Evolutionary conservation across 2,797 vertebrate genomes (phyloP).

Genomic region (Eulemur coronatus): DNA sequence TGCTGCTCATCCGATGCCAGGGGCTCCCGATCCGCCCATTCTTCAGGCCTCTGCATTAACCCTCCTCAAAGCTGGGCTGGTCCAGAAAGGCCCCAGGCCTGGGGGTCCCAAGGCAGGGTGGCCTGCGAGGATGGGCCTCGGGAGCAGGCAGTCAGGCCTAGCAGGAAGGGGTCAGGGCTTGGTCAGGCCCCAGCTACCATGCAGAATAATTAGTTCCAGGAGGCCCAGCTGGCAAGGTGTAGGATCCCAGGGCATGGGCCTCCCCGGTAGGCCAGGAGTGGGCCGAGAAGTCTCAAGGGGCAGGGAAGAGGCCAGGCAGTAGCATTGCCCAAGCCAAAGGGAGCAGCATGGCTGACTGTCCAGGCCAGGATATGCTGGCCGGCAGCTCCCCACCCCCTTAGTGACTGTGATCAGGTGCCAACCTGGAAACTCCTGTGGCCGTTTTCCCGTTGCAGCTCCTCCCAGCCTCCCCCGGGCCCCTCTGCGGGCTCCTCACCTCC

Average conservation of each 20-base stretch:
- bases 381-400: neutral
- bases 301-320: neutral
- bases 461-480: rapidly evolving
- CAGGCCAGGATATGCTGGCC: neutral
- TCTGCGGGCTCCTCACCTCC: neutral
- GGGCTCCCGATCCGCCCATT: neutral
- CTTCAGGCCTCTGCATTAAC: neutral
- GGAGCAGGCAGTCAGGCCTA: neutral
- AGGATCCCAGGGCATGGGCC: neutral
- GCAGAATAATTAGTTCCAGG: neutral
- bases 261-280: neutral
- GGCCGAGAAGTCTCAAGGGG: neutral
- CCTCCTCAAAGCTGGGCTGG: neutral
- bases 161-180: neutral
- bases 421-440: rapidly evolving
- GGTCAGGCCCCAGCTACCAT: neutral
- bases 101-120: neutral
- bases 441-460: neutral
- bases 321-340: rapidly evolving
- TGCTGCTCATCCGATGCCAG: neutral
- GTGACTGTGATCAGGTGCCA: neutral
- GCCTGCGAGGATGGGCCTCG: neutral
- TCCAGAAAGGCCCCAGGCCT: neutral
- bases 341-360: neutral
- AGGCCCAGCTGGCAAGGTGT: neutral